phyloP scores from a whole-genome alignment of 2,113 vertebrate species.

The Upupa epops region DNA sequence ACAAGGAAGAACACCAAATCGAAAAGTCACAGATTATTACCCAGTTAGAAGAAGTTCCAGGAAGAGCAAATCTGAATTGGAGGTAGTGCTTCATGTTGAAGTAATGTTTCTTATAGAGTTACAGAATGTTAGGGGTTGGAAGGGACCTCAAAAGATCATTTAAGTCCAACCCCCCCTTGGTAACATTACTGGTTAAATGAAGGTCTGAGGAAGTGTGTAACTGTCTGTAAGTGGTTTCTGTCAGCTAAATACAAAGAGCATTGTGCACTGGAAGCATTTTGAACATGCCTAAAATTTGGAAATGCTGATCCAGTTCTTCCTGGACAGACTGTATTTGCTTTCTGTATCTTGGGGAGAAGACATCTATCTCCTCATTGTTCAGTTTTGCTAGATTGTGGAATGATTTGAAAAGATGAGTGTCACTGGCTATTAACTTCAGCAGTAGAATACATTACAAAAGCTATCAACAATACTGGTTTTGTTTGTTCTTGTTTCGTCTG shows the following conservation, averaged over 20 bases:
- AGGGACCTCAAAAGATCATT: too few species aligned
- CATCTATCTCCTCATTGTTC: neutral
- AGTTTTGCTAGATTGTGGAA: neutral
- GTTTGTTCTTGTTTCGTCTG: conserved; percentile 19
- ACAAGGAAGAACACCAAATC: conserved; percentile 83
- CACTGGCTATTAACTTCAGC: neutral
- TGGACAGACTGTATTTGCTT: neutral
- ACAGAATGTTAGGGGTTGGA: too few species aligned
- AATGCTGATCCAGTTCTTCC: neutral
- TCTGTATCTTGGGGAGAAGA: neutral
- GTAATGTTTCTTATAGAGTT: neutral
- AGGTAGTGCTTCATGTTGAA: conserved; percentile 73
- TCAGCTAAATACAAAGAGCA: neutral
- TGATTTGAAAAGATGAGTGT: neutral
- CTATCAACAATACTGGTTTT: neutral
- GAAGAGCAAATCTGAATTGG: conserved; percentile 89
- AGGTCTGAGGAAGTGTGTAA: neutral
- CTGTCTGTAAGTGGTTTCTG: neutral
- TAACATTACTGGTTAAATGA: rapidly evolving
- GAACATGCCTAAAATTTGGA: neutral
- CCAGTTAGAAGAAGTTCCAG: conserved; percentile 90
- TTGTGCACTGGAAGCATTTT: neutral
- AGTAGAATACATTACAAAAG: neutral
- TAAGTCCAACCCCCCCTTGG: too few species aligned
- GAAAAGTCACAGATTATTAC: conserved; percentile 94